Conservation (phyloP, 2,113 vertebrate species). For the Dicerorhinus sumatrensis region DNA sequence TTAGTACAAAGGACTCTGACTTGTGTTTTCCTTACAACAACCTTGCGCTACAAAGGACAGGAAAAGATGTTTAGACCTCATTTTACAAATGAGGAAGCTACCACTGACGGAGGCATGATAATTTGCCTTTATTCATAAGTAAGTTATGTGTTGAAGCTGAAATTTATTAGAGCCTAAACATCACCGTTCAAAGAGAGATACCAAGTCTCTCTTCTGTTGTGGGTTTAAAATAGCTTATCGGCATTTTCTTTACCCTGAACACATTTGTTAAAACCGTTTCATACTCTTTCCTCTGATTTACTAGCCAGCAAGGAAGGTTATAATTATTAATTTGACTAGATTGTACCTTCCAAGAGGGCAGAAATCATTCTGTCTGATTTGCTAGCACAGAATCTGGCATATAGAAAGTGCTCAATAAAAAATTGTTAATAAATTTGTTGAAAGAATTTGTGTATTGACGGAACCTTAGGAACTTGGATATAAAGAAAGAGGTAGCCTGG, state of each 20-base stretch:
- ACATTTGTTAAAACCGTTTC: not conserved
- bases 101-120: not conserved
- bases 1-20: not conserved
- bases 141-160: not conserved
- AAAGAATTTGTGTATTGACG: conserved; percentile 20
- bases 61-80: conserved; percentile 3
- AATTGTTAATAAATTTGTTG: not conserved
- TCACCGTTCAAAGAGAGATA: conserved; percentile 28
- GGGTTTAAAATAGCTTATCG: conserved; percentile 29
- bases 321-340: conserved; percentile 47
- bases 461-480: conserved; percentile 17
- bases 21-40: not conserved
- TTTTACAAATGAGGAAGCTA: conserved; percentile 48
- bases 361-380: not conserved
- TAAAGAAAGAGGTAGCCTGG: not conserved
- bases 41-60: not conserved
- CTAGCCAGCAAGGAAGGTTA: not conserved
- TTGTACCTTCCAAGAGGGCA: not conserved
- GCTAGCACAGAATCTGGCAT: conserved; percentile 19
- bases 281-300: not conserved
- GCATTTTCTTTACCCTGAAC: not conserved
- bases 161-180: conserved; percentile 32
- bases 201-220: conserved; percentile 13
- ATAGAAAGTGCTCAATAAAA: not conserved
- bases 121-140: conserved; percentile 46